Conservation (phyloP, 2,113 vertebrate species). For the Odobenus rosmarus region DNA sequence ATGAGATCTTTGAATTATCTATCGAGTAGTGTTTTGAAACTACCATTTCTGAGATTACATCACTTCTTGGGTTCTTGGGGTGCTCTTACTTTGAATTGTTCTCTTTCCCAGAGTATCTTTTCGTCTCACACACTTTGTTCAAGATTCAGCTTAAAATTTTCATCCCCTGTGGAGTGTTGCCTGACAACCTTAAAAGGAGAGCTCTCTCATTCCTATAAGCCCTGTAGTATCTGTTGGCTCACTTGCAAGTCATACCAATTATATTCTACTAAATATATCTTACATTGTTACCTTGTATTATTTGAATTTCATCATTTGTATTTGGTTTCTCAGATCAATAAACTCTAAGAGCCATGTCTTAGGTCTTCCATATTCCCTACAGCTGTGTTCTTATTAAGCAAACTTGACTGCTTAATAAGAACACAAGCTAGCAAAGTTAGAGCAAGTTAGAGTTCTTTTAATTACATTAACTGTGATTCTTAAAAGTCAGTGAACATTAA, state of each 20-base stretch:
- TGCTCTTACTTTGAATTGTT: not conserved
- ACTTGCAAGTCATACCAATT: not conserved
- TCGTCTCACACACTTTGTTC: not conserved
- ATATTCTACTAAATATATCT: not conserved
- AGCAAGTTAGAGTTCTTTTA: conserved; percentile 24
- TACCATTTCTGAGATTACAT: conserved; percentile 8
- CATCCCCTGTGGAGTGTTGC: not conserved
- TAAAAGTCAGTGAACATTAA: conserved; percentile 20
- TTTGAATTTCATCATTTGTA: not conserved
- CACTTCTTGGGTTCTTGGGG: not conserved
- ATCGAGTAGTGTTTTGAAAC: not conserved
- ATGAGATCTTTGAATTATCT: not conserved
- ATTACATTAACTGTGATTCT: not conserved
- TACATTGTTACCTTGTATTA: not conserved
- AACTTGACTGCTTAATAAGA: conserved; percentile 38
- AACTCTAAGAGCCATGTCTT: not conserved
- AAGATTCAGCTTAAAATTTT: not conserved
- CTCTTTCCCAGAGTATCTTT: not conserved
- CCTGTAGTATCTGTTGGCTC: not conserved
- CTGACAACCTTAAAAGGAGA: not conserved
- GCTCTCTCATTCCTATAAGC: not conserved
- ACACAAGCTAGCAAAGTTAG: conserved; percentile 22
- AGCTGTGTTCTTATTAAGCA: not conserved
- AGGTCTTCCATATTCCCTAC: not conserved
- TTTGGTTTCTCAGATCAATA: not conserved